Conservation (phyloP, 2,113 vertebrate species). For the Barnardius zonarius region DNA sequence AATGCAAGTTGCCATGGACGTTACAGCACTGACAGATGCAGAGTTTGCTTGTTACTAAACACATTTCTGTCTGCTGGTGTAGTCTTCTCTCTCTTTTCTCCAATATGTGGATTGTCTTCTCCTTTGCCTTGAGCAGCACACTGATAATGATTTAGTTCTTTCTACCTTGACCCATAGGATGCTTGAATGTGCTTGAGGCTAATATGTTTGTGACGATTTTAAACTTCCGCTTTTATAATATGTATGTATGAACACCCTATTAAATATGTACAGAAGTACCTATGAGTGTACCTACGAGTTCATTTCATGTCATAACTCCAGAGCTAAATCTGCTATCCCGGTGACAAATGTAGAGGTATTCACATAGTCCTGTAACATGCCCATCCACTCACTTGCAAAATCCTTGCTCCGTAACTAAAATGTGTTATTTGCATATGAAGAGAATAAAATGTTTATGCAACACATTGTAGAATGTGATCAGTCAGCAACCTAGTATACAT, state of each 20-base stretch:
- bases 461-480: neutral
- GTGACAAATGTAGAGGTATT: neutral
- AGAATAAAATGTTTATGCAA: neutral
- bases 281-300: neutral
- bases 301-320: neutral
- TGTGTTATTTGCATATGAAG: neutral
- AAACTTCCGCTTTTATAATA: neutral
- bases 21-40: neutral
- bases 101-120: neutral
- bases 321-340: neutral
- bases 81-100: neutral
- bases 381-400: neutral
- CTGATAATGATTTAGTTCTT: neutral
- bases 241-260: neutral
- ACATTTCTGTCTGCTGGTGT: neutral
- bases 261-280: neutral
- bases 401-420: neutral
- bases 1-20: neutral
- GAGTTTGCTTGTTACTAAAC: neutral
- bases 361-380: neutral
- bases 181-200: neutral
- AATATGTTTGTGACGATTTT: fast-evolving
- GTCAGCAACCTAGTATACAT: neutral
- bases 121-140: neutral
- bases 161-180: neutral